These are phyloP conservation scores for Mustela lutreola DNA, from an alignment of 2,113 vertebrate genomes.

Conservation along the genomic window DNA sequence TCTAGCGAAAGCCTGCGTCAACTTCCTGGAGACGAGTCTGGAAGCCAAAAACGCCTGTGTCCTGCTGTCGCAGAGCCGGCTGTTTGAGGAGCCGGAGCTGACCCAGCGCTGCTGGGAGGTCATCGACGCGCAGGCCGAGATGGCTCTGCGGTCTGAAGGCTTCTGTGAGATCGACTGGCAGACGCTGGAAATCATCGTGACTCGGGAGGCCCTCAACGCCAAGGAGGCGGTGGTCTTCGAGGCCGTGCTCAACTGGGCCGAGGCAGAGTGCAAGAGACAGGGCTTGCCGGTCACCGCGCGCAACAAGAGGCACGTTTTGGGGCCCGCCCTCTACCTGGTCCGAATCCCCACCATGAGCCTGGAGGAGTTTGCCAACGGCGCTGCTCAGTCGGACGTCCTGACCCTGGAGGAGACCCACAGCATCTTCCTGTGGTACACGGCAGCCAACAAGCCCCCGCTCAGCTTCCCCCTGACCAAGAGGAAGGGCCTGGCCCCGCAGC, in stretches of 20 bases:
- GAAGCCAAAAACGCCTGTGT: slow-evolving; percentile 98
- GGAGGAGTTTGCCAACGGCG: slow-evolving; percentile 97
- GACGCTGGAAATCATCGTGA: slow-evolving; percentile 95
- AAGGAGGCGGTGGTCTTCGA: slow-evolving; percentile 96
- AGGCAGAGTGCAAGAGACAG: slow-evolving; percentile 94
- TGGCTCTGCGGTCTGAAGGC: slow-evolving; percentile 95
- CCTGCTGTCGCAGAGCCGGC: slow-evolving; percentile 97
- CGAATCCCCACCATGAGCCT: slow-evolving; percentile 96
- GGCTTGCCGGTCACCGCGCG: slow-evolving; percentile 88
- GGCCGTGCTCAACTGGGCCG: slow-evolving; percentile 95
- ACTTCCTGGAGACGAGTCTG: slow-evolving; percentile 97
- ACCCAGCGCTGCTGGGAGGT: slow-evolving; percentile 99
- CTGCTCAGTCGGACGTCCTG: slow-evolving; percentile 95
- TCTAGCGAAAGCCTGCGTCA: slow-evolving; percentile 96
- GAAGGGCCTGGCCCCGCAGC: slow-evolving; percentile 92
- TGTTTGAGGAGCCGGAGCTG: slow-evolving; percentile 98
- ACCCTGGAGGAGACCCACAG: slow-evolving; percentile 97
- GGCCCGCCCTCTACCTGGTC: slow-evolving; percentile 94
- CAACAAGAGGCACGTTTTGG: slow-evolving; percentile 93
- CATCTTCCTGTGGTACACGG: slow-evolving; percentile 98
- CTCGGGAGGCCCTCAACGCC: slow-evolving; percentile 95
- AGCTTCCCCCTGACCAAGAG: slow-evolving; percentile 93
- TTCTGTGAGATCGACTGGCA: slow-evolving; percentile 96
- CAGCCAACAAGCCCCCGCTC: slow-evolving; percentile 94
- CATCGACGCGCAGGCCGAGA: slow-evolving; percentile 98